Conservation (phyloP, 1,140 invertebrate species). For the Lasioglossum albipes region DNA sequence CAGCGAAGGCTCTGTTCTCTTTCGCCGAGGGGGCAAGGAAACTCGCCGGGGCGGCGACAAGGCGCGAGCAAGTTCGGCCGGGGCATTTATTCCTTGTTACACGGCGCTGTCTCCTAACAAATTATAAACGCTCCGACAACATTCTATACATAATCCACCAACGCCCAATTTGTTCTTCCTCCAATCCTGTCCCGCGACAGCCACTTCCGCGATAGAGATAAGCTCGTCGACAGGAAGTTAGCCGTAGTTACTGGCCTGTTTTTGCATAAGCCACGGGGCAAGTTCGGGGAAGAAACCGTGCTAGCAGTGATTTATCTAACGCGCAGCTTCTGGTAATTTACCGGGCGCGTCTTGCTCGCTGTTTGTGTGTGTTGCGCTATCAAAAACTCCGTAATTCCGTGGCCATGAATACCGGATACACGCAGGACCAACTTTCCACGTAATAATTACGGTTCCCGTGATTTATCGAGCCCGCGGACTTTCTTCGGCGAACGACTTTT, state of each 20-base stretch:
- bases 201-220: constrained; percentile 10
- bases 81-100: not conserved
- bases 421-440: constrained; percentile 17
- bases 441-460: constrained; percentile 7
- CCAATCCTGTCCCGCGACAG: constrained; percentile 9
- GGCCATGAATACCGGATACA: not conserved
- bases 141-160: not conserved
- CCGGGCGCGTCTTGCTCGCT: not conserved
- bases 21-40: too few relatives aligned
- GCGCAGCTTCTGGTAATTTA: constrained; percentile 8
- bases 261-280: constrained; percentile 22
- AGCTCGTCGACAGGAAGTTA: constrained; percentile 19
- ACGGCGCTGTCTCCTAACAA: not conserved
- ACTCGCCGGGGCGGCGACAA: too few relatives aligned
- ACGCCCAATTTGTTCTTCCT: not conserved
- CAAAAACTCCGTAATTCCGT: constrained; percentile 17
- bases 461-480: not conserved
- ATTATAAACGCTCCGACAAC: not conserved
- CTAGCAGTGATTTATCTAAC: constrained; percentile 22
- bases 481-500: not conserved
- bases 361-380: not conserved
- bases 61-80: not conserved
- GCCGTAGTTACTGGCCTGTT: constrained; percentile 5
- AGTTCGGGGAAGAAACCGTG: not conserved
- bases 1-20: too few relatives aligned